Percentiles rank a stretch among this genome's conserved stretches.
Conservation (phyloP, 2,888 invertebrate genomes). For the Maniola hyperantus region DNA sequence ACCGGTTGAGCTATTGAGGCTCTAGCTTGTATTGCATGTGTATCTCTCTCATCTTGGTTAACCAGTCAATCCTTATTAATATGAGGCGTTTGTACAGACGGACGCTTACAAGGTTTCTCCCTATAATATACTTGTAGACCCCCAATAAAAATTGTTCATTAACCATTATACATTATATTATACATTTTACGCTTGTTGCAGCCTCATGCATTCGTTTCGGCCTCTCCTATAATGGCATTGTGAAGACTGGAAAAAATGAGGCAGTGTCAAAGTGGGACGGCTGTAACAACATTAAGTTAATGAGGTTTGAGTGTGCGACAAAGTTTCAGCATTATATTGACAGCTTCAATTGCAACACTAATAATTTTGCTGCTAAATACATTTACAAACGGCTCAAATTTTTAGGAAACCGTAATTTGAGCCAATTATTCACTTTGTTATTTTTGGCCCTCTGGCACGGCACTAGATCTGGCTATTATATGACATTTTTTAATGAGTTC, state of each 20-base stretch:
- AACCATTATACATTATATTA: too few species aligned
- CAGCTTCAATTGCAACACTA: slow-evolving; percentile 98
- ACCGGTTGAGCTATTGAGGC: too few species aligned
- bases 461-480: slow-evolving; percentile 95
- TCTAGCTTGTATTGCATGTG: too few species aligned
- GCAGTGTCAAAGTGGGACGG: slow-evolving; percentile 88
- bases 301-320: slow-evolving; percentile 90
- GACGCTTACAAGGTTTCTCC: too few species aligned
- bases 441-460: slow-evolving; percentile 99
- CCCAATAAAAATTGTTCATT: too few species aligned
- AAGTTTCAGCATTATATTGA: slow-evolving; percentile 94
- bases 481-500: slow-evolving; percentile 96
- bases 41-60: too few species aligned
- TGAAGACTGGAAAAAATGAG: slow-evolving; percentile 74
- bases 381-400: slow-evolving; percentile 97
- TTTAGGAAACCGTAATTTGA: slow-evolving; percentile 90
- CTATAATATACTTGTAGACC: too few species aligned
- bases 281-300: slow-evolving; percentile 93
- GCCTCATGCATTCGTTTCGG: slow-evolving; percentile 85
- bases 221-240: slow-evolving; percentile 91
- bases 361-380: slow-evolving; percentile 96
- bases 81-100: too few species aligned
- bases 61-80: too few species aligned
- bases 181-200: slow-evolving; percentile 52
- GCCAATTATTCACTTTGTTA: slow-evolving; percentile 90